phyloP scores from a whole-genome alignment of 2,888 invertebrate genomes.

The Celastrina argiolus region DNA sequence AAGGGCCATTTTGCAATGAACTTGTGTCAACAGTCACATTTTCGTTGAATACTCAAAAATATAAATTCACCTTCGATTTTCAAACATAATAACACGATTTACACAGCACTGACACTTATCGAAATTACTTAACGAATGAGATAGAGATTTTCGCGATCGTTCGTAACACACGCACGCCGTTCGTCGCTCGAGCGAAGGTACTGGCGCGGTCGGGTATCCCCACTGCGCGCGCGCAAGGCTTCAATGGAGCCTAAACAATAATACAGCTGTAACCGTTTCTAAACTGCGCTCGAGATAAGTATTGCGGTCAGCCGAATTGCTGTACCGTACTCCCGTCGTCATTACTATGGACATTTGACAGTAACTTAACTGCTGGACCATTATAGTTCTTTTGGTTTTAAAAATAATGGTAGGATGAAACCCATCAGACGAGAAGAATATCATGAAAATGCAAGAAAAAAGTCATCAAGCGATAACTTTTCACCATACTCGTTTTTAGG shows the following conservation, averaged over 20 bases:
- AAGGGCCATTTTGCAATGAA: constrained; percentile 54
- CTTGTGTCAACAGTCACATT: constrained; percentile 66
- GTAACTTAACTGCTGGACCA: background rate
- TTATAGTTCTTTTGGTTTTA: no score
- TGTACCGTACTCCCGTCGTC: background rate
- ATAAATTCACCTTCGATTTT: constrained; percentile 41
- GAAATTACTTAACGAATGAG: constrained; percentile 23
- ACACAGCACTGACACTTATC: constrained; percentile 33
- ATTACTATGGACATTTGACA: background rate
- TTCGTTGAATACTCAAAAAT: constrained; percentile 48
- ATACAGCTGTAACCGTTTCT: constrained; percentile 45
- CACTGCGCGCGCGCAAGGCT: constrained; percentile 54
- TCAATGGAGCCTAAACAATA: constrained; percentile 51
- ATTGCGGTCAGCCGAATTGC: background rate
- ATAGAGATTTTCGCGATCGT: constrained; percentile 43
- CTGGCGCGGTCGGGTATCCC: constrained; percentile 49
- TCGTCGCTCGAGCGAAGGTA: constrained; percentile 53
- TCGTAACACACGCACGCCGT: constrained; percentile 46
- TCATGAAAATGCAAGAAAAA: no score
- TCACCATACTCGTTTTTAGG: no score
- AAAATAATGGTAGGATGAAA: no score
- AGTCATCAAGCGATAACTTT: no score
- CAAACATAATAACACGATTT: constrained; percentile 27
- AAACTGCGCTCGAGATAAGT: background rate
- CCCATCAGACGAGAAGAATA: no score